Evolutionary conservation across 2,888 invertebrate genomes (phyloP), one percentile per base, ranked within the genome.

Genomic region (Allygus modestus): DNA sequence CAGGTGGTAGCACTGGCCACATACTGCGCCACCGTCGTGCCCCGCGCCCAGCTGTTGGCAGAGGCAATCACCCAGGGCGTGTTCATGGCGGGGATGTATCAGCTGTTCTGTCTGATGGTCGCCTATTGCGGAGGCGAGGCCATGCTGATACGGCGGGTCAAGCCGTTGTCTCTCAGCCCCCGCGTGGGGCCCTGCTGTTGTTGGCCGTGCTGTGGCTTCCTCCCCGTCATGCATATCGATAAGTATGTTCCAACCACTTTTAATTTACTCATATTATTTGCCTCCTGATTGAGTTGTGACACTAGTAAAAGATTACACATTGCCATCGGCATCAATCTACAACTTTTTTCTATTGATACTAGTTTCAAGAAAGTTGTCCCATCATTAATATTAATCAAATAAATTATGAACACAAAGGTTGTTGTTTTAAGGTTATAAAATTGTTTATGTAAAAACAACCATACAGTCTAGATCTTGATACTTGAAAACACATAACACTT

Each of bases 181-280:
- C 91, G 92, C 88, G 94, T 94, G 9, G 92, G 93, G 33, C 95
- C 95, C 0, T 95, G 95, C 89, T 95, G 95, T 89, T 95, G 95
- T 88, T 95, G 94, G 94, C 95, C 95, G 0, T 94, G 94, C 88
- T 94, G 94, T 87, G 90, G 89, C 73, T 91, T 91, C 87, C 89
- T 95, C 84, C 95, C 95, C 0, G 90, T 91, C 54, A 91, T 93
- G 0, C 90, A 91, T 83, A 90, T 94, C 28, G 91, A 91, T 85
- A 93, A 92, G 94, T 94, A 90, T 87, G 89, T 84, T 82, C 46
- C n/a, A 23, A 15, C 12, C 5, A 28, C 0, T 37, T 37, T 37
- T 37, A 37, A n/a, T n/a, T n/a, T n/a, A n/a, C n/a, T n/a, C 1
- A n/a, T 23, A 2, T 51, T 51, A 17, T 15, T 51, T 51, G 12